Evolutionary conservation across 2,113 vertebrate species (phyloP).

Genomic region (Macrotus californicus): DNA sequence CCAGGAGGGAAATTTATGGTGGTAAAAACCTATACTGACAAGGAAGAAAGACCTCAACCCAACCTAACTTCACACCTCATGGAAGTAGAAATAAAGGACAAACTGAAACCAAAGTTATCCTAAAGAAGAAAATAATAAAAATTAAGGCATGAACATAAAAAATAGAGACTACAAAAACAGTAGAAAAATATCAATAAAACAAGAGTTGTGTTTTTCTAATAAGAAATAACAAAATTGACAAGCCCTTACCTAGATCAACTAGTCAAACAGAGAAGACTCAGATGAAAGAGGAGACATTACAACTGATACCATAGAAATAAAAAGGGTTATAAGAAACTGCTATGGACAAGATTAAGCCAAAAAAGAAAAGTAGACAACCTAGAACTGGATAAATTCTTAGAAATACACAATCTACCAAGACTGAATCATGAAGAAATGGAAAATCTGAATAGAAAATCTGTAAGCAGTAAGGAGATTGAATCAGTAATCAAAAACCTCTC

Average conservation of each 20-base stretch:
- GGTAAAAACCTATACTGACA: background rate
- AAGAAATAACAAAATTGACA: background rate
- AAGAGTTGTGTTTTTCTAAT: background rate
- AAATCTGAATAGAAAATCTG: background rate
- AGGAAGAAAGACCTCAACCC: background rate
- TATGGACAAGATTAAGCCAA: background rate
- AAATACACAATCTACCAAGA: background rate
- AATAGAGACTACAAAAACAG: background rate
- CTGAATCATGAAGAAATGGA: background rate
- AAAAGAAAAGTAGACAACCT: too few species aligned
- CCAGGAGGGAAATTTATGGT: background rate
- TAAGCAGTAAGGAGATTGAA: background rate
- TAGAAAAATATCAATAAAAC: background rate
- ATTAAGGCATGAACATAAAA: background rate
- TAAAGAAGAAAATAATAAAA: background rate
- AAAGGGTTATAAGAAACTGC: background rate
- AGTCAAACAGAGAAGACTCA: background rate
- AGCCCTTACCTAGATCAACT: background rate
- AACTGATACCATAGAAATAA: background rate
- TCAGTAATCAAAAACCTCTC: background rate
- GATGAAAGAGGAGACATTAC: background rate
- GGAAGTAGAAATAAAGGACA: background rate
- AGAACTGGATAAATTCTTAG: background rate
- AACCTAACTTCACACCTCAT: too few species aligned
- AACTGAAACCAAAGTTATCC: background rate